These are phyloP conservation scores for Scaptomyza caliginosa DNA, from an alignment of 2,888 invertebrate genomes.

Conservation along the genomic window DNA sequence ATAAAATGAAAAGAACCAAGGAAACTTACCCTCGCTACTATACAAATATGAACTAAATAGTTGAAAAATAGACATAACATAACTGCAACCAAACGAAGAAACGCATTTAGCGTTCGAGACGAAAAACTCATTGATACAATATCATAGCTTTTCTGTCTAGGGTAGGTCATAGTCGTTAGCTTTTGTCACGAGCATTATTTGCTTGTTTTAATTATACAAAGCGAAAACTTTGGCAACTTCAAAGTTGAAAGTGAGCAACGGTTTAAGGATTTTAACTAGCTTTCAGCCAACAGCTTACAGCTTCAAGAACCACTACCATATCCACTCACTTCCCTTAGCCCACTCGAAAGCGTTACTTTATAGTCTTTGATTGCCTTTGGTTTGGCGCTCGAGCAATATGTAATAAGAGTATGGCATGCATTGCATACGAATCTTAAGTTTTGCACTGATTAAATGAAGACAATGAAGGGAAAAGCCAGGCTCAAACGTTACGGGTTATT, in stretches of 20 bases:
- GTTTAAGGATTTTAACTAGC: slow-evolving; percentile 47
- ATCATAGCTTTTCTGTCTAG: neutral
- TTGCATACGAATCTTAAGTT: neutral
- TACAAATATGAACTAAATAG: too few relatives aligned
- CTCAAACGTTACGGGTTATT: too few relatives aligned
- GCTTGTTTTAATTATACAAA: slow-evolving; percentile 72
- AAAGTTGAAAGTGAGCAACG: slow-evolving; percentile 50
- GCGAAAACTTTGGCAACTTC: slow-evolving; percentile 68
- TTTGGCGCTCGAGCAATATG: neutral
- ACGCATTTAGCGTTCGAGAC: too few relatives aligned
- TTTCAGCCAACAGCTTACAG: slow-evolving; percentile 11
- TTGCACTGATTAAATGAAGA: too few relatives aligned
- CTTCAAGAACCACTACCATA: slow-evolving; percentile 2
- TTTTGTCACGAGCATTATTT: neutral
- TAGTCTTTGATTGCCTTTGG: slow-evolving; percentile 2
- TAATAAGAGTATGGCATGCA: neutral
- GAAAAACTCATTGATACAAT: neutral
- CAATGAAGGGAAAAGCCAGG: too few relatives aligned
- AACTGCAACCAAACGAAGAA: neutral
- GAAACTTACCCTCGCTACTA: neutral
- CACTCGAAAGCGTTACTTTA: neutral
- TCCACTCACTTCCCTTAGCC: neutral
- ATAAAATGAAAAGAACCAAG: neutral
- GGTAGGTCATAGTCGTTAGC: neutral
- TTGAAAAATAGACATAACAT: too few relatives aligned